phyloP scores from a whole-genome alignment of 2,888 invertebrate species.

The Neuroscelio doddi region DNA sequence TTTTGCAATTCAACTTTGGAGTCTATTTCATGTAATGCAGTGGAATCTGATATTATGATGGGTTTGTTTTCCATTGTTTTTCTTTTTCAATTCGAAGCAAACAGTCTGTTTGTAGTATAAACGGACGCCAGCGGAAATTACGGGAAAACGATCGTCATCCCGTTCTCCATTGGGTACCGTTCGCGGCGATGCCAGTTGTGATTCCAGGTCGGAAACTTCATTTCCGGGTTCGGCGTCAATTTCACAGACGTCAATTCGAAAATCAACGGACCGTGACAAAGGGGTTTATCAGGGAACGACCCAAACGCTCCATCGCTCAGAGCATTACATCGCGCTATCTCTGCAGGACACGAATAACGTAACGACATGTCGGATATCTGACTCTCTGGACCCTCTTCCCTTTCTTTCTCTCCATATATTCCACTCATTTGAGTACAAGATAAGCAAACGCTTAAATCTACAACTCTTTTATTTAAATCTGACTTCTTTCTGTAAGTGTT shows the following conservation, averaged over 20 bases:
- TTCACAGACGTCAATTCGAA: constrained; percentile 60
- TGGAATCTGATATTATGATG: constrained; percentile 22
- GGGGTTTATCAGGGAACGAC: constrained; percentile 62
- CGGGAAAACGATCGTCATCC: constrained; percentile 50
- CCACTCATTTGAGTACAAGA: constrained; percentile 29
- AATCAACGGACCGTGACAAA: constrained; percentile 66
- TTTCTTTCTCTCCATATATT: constrained; percentile 43
- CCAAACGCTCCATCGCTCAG: constrained; percentile 59
- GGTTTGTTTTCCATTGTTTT: constrained; percentile 29
- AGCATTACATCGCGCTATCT: constrained; percentile 64
- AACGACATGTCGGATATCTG: constrained; percentile 57
- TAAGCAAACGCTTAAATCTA: constrained; percentile 42
- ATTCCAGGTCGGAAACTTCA: constrained; percentile 61
- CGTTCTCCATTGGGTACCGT: constrained; percentile 34
- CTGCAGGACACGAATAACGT: constrained; percentile 58
- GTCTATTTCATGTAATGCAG: constrained; percentile 29
- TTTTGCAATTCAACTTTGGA: constrained; percentile 55
- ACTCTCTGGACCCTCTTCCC: constrained; percentile 34
- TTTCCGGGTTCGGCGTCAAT: constrained; percentile 63
- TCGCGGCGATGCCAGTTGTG: constrained; percentile 45
- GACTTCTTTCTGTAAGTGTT: no score
- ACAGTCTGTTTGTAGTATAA: constrained; percentile 47
- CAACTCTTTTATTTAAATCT: no score
- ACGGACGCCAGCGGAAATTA: constrained; percentile 52
- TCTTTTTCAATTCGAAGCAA: constrained; percentile 31